Conservation (phyloP, 2,113 vertebrate genomes). For the Leucopsar rothschildi region DNA sequence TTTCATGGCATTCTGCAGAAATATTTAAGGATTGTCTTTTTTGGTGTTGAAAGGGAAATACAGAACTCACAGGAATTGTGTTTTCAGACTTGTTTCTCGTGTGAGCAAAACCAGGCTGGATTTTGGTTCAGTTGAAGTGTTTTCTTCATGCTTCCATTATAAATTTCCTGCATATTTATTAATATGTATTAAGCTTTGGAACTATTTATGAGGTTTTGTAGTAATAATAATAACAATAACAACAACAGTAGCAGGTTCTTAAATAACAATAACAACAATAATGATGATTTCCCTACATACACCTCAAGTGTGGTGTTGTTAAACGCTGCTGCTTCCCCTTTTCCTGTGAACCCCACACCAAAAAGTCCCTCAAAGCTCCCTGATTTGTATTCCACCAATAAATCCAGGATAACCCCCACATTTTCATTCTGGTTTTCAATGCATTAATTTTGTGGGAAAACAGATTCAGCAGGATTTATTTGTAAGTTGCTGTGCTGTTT, state of each 20-base stretch:
- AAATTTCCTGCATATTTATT: neutral
- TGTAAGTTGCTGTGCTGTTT: neutral
- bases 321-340: neutral
- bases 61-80: neutral
- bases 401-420: neutral
- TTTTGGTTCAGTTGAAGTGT: neutral
- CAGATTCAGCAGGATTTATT: neutral
- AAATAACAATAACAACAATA: neutral
- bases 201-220: neutral
- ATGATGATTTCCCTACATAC: neutral
- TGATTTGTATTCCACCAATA: neutral
- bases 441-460: neutral
- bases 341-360: accelerated
- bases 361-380: neutral
- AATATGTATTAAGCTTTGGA: neutral
- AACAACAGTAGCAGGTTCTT: no score
- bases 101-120: neutral
- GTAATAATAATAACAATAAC: neutral
- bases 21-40: neutral
- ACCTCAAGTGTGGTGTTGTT: neutral
- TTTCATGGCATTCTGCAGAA: neutral
- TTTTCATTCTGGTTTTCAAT: neutral
- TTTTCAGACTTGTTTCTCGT: neutral
- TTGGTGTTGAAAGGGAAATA: neutral
- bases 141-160: neutral